phyloP scores from a whole-genome alignment of 2,797 vertebrate genomes.

The Sarcophilus harrisii region DNA sequence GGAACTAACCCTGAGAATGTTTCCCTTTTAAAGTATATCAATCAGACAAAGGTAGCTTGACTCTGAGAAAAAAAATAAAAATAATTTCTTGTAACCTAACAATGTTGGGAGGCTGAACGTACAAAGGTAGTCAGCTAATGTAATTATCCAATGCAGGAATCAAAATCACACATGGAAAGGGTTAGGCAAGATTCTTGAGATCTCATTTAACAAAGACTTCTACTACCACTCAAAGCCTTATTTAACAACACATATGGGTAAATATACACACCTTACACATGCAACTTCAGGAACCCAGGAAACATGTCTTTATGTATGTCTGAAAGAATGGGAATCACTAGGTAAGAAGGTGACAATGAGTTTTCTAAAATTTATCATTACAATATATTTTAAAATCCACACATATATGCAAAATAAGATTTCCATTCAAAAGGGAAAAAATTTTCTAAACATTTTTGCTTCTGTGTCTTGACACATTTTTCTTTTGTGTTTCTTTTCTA shows the following conservation, averaged over 20 bases:
- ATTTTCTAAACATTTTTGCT: conserved; percentile 36
- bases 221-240: neutral
- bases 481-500: neutral
- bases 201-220: neutral
- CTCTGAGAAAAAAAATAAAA: neutral
- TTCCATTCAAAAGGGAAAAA: neutral
- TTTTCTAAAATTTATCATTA: neutral
- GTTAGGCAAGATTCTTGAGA: neutral
- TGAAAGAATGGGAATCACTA: neutral
- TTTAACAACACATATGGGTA: neutral
- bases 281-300: conserved; percentile 36
- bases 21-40: neutral
- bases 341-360: neutral
- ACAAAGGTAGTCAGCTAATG: neutral
- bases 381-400: neutral
- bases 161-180: neutral
- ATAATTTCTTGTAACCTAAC: neutral
- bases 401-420: neutral
- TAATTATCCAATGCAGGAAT: neutral
- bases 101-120: neutral
- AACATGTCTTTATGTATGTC: neutral
- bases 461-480: neutral
- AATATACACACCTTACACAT: neutral
- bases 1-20: neutral
- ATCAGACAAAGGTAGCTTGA: neutral